Base-by-base conservation (phyloP, 2,113 vertebrate genomes). In the Mobula birostris region DNA sequence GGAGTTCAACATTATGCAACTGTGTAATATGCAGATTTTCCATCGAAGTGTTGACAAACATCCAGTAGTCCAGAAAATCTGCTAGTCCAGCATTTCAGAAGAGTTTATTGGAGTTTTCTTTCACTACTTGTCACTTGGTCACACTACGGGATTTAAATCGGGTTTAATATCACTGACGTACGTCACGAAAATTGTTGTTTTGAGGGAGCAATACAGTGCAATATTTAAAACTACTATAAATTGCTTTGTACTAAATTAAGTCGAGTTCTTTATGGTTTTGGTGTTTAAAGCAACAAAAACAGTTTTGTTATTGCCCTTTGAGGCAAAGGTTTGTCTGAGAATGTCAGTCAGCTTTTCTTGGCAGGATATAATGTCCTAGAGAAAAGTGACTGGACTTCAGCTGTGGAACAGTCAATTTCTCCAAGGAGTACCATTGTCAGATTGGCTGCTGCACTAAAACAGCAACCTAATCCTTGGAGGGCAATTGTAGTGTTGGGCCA, bases 321-420 rank as follows among this genome's bases (percentile, higher is more conserved):
- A 32, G 29, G 7, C 66, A 0, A 21, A n/a, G 29, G 14, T 68
- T 29, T 17, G 7, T 68, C 61, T 90, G 27, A 63, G 63, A 32
- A 68, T 61, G 61, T 90, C 61, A 66, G 85, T 66, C 61, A 66
- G 61, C 61, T 90, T 90, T 90, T 87, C 83, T 87, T 90, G 85
- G 85, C 85, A 15, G 15, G 19, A 14, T 88, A 14, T 61, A 17
- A 4, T 90, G 9, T 90, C 15, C 6, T 1, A 14, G 29, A 19
- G 61, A 90, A 32, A 1, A 66, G n/a, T 66, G 85, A 21, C 61
- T 32, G n/a, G 61, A 90, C 61, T 32, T 88, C 9, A 90, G 61
- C n/a, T 14, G 40, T n/a, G 7, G 61, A 90, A 15, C 14, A 66
- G 61, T n/a, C n/a, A 32, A 1, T 90, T 32, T 6, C 85, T 90